Evolutionary conservation across 2,888 invertebrate genomes (phyloP), one percentile per base, ranked within the genome.

Genomic region (Drosophila putrida): DNA sequence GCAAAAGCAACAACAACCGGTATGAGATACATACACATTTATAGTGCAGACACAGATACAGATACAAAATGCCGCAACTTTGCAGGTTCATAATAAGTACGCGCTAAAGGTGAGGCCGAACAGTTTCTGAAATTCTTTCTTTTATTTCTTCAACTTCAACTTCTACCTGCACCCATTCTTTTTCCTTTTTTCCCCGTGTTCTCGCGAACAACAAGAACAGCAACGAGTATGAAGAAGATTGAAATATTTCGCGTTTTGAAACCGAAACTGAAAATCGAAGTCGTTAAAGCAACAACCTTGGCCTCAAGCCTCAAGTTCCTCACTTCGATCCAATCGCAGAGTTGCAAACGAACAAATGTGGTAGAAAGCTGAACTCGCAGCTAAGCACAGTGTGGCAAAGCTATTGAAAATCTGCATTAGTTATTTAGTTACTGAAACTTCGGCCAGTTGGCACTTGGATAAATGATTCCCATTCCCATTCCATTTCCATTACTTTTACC

Each of bases 61-160:
- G 60, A 64, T 70, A 47, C 78, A 69, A 85, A 85, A 85, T 85
- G 85, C 76, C 76, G 88, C 76, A 83, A 67, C 73, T 67, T 63
- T 63, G 75, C 83, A 80, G 76, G 78, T 83, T 78, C 64, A 61
- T 58, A 65, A 57, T 51, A 68, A 65, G 41, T 50, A 55, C 39
- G 25, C 15, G 60, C 69, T 47, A 44, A 78, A 79, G 65, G 59
- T 65, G 62, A 78, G 57, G 44, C 15, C 31, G 68, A 67, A 76
- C 50, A 49, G 82, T 78, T 82, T 64, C 15, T 65, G n/a, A 82
- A 77, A 80, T 80, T 80, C 65, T 64, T 72, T 63, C 55, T 69
- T 63, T 61, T 67, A 60, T 68, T 60, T 68, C 64, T 65, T 54
- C 61, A 20, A 13, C n/a, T n/a, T 47, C 20, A 33, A 13, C 54